Evolutionary conservation across 2,797 vertebrate species (phyloP).

Genomic region (Sus cebifrons): DNA sequence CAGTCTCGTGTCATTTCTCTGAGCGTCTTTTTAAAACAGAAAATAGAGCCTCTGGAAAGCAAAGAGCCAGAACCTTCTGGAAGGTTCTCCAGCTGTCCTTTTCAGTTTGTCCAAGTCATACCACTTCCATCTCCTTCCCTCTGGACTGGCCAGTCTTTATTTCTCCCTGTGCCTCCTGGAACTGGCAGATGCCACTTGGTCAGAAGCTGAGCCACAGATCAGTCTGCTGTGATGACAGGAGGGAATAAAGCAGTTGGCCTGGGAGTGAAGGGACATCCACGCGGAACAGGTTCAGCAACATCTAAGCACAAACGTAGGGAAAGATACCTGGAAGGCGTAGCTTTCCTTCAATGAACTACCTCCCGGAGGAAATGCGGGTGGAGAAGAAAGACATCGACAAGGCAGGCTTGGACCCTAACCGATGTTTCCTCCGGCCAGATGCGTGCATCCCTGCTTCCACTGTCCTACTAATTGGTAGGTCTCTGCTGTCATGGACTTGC

Average conservation of each 20-base stretch:
- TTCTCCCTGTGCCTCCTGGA: neutral
- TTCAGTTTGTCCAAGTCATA: neutral
- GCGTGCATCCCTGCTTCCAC: neutral
- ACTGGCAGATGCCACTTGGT: neutral
- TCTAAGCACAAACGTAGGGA: neutral
- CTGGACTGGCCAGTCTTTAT: neutral
- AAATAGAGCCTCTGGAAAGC: neutral
- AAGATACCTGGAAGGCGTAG: neutral
- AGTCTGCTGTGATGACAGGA: neutral
- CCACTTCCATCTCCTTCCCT: neutral
- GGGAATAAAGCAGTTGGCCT: neutral
- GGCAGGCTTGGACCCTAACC: neutral
- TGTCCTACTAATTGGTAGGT: neutral
- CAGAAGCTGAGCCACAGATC: neutral
- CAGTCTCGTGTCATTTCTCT: neutral
- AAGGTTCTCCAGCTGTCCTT: neutral
- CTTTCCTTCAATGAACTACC: neutral
- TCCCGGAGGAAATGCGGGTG: neutral
- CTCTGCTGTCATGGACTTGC: neutral
- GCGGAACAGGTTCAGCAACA: neutral
- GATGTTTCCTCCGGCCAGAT: neutral
- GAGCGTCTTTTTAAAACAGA: neutral
- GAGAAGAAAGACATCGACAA: conserved; percentile 5
- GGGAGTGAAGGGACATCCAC: neutral
- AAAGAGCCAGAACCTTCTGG: neutral